A percentile compares a stretch with the other conserved stretches of the same genome.
phyloP scores from a whole-genome alignment of 1,140 invertebrate genomes.

The Apis mellifera region Amel_HAv3.1 CM009943.2:5543001-5543500 shows the following conservation, averaged over 20 bases:
- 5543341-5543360: slow-evolving; percentile 14
- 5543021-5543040: slow-evolving; percentile 4
- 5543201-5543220: slow-evolving; percentile 51
- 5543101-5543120: slow-evolving; percentile 42
- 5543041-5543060: too few relatives aligned
- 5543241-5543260: not conserved
- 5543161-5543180: slow-evolving; percentile 48
- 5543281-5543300: not conserved
- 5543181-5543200: slow-evolving; percentile 24
- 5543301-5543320: not conserved
- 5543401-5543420: not conserved
- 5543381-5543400: not conserved
- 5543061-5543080: slow-evolving; percentile 45
- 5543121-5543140: slow-evolving; percentile 58
- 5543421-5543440: not conserved
- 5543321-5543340: too few relatives aligned
- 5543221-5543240: not conserved
- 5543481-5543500: slow-evolving; percentile 16
- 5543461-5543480: slow-evolving; percentile 24
- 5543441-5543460: slow-evolving; percentile 14
- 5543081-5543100: slow-evolving; percentile 24
- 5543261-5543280: not conserved
- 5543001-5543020: slow-evolving; percentile 4
- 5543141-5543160: slow-evolving; percentile 32
- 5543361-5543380: slow-evolving; percentile 4